These are phyloP conservation scores for Ranitomeya variabilis DNA, from an alignment of 2,113 vertebrate genomes.

Conservation along the genomic window DNA sequence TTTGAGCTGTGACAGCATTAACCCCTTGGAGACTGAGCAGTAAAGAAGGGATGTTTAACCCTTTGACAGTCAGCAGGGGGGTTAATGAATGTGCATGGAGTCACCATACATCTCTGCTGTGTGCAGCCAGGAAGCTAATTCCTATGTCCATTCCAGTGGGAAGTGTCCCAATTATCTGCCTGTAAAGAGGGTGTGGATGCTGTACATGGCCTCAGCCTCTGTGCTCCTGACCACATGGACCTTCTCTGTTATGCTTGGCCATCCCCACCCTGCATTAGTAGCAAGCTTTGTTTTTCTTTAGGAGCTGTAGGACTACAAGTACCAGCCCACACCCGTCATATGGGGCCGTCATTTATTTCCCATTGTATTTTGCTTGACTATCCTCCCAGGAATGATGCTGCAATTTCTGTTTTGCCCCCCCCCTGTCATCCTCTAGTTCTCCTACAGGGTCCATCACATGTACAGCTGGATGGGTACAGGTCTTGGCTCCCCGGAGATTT, in stretches of 20 bases:
- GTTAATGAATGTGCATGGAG: not conserved
- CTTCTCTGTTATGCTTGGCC: not conserved
- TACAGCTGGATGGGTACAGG: not conserved
- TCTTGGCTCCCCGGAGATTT: not conserved
- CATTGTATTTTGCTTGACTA: not conserved
- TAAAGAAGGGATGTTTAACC: not conserved
- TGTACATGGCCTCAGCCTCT: not conserved
- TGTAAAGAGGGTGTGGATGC: constrained; percentile 19
- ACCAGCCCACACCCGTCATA: not conserved
- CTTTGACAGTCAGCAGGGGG: not conserved
- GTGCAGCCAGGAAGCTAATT: not conserved
- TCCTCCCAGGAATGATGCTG: not conserved
- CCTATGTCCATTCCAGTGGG: not conserved
- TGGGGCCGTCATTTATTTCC: not conserved
- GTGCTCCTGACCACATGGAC: not conserved
- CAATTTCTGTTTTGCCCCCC: not conserved
- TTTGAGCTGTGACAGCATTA: not conserved
- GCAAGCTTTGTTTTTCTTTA: not conserved
- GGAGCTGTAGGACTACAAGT: not conserved
- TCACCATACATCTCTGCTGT: not conserved
- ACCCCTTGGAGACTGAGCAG: not conserved
- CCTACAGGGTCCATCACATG: not conserved
- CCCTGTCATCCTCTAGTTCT: not conserved
- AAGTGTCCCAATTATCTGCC: not conserved
- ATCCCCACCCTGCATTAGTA: not conserved